phyloP scores from a whole-genome alignment of 2,797 vertebrate genomes.

The Ciconia nigra region DNA sequence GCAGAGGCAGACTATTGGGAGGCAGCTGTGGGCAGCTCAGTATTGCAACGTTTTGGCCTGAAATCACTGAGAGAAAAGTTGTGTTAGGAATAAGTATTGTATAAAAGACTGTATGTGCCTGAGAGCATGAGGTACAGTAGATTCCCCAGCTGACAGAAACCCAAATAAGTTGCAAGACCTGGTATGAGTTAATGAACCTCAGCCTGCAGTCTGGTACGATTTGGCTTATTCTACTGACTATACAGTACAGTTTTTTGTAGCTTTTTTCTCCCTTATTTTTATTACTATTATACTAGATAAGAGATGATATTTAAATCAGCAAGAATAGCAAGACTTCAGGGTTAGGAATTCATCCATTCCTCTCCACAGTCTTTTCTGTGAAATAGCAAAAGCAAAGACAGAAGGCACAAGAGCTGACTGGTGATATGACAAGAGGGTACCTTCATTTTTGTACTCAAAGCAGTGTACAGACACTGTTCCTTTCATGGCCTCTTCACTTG shows the following conservation, averaged over 20 bases:
- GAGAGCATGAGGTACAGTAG: neutral
- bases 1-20: too few species aligned
- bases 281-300: neutral
- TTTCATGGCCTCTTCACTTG: neutral
- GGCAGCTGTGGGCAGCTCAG: neutral
- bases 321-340: neutral
- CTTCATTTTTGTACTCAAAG: neutral
- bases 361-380: neutral
- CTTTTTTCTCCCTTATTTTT: neutral
- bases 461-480: neutral
- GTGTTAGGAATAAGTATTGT: neutral
- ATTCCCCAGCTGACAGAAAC: neutral
- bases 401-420: neutral
- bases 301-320: neutral
- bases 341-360: neutral
- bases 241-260: neutral
- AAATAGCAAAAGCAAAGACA: neutral
- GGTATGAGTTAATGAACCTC: neutral
- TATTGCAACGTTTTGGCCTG: neutral
- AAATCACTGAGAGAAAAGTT: neutral
- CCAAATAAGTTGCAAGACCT: neutral
- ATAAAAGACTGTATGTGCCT: neutral
- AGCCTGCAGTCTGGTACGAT: neutral
- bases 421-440: neutral
- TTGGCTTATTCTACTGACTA: neutral